Evolutionary conservation across 2,888 invertebrate genomes (phyloP).

Genomic region (Prosapia bicincta): DNA sequence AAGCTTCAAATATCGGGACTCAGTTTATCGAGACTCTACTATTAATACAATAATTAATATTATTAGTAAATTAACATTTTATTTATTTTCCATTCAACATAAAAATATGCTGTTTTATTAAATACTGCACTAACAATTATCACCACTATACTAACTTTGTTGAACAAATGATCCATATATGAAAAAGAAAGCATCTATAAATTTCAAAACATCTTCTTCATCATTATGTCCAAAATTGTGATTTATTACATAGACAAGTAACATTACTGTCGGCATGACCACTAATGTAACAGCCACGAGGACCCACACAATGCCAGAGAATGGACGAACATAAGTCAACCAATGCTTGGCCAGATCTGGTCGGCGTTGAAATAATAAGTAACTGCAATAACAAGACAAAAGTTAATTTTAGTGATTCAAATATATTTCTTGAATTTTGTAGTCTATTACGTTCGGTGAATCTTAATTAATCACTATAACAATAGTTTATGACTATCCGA

Average conservation of each 20-base stretch:
- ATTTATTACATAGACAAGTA: background rate
- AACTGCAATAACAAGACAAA: background rate
- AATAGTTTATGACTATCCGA: too few relatives aligned
- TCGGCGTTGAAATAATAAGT: background rate
- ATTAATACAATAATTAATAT: too few relatives aligned
- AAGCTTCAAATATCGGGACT: too few relatives aligned
- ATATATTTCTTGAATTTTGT: too few relatives aligned
- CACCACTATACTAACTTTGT: background rate
- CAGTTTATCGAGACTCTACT: too few relatives aligned
- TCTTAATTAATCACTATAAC: too few relatives aligned
- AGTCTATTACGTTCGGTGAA: too few relatives aligned
- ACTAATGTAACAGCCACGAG: background rate
- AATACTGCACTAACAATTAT: too few relatives aligned
- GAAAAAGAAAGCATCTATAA: background rate
- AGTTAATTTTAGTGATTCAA: too few relatives aligned
- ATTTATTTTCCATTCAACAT: too few relatives aligned
- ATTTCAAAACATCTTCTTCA: background rate
- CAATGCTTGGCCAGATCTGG: background rate
- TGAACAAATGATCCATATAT: background rate
- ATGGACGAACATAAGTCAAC: background rate
- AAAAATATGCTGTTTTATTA: too few relatives aligned
- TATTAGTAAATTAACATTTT: too few relatives aligned
- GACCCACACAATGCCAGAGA: background rate
- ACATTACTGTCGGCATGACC: background rate
- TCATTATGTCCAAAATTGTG: background rate